Conservation (phyloP, 2,797 vertebrate genomes). For the Clamator glandarius region DNA sequence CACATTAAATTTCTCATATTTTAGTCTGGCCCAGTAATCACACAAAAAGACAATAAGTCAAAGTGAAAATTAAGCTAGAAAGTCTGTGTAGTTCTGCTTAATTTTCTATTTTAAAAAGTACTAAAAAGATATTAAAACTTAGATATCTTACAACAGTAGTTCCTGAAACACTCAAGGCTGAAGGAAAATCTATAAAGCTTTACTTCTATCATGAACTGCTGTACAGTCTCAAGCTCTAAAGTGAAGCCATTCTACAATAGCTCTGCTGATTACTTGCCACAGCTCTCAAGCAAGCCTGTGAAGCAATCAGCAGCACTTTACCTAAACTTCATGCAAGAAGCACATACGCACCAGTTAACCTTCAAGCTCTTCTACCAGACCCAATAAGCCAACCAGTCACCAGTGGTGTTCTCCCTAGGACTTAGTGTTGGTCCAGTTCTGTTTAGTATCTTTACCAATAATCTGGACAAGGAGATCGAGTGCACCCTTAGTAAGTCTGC, state of each 20-base stretch:
- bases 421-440: no score
- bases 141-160: background rate
- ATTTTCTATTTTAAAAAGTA: background rate
- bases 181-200: background rate
- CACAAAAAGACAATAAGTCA: background rate
- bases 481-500: no score
- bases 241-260: background rate
- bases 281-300: background rate
- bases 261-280: background rate
- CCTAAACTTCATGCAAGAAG: background rate
- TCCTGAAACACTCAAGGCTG: background rate
- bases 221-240: background rate
- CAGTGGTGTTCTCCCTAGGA: no score
- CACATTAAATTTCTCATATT: background rate
- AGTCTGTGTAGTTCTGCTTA: background rate
- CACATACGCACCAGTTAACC: background rate
- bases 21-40: background rate
- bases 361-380: background rate
- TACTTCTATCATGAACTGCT: background rate
- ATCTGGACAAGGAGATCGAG: no score
- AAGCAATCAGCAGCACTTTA: background rate
- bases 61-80: background rate
- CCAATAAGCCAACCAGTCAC: no score
- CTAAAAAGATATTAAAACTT: background rate
- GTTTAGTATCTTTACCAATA: no score